Percentiles rank a stretch among this genome's conserved stretches.
Evolutionary conservation across 2,888 invertebrate species (phyloP).

Genomic region (Julus scandinavius): DNA sequence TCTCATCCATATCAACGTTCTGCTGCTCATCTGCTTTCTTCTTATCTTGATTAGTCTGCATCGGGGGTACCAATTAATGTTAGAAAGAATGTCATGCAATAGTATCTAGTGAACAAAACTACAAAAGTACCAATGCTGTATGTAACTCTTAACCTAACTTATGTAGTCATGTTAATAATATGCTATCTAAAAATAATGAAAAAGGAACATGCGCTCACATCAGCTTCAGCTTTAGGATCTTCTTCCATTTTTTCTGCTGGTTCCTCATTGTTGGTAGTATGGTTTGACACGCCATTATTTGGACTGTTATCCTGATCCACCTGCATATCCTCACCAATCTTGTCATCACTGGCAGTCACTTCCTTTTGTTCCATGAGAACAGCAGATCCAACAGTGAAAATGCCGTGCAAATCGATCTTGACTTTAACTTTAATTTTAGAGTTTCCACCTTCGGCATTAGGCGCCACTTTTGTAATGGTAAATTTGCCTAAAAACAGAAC

Average conservation of each 20-base stretch:
- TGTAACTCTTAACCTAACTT: too few species aligned
- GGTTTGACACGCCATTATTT: slow-evolving; percentile 52
- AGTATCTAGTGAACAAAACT: background rate
- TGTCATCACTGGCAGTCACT: slow-evolving; percentile 64
- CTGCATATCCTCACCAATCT: slow-evolving; percentile 58
- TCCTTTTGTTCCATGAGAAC: slow-evolving; percentile 70
- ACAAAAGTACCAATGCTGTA: background rate
- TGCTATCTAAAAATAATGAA: background rate
- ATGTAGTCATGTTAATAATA: background rate
- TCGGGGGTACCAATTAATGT: slow-evolving; percentile 34
- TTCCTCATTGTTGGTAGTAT: slow-evolving; percentile 59
- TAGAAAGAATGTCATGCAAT: background rate
- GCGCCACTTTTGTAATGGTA: slow-evolving; percentile 72
- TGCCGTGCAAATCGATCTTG: slow-evolving; percentile 91
- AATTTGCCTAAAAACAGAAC: slow-evolving; percentile 64
- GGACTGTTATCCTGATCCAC: slow-evolving; percentile 58
- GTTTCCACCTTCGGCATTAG: slow-evolving; percentile 88
- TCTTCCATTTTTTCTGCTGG: slow-evolving; percentile 59
- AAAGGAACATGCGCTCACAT: background rate
- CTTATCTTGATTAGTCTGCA: slow-evolving; percentile 48
- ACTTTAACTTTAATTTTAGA: slow-evolving; percentile 97
- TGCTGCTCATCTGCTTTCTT: slow-evolving; percentile 53
- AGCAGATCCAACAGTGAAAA: slow-evolving; percentile 88
- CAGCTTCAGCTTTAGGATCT: background rate
- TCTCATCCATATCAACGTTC: slow-evolving; percentile 56